phyloP scores from a whole-genome alignment of 2,113 vertebrate genomes.

The Ciconia boyciana region DNA sequence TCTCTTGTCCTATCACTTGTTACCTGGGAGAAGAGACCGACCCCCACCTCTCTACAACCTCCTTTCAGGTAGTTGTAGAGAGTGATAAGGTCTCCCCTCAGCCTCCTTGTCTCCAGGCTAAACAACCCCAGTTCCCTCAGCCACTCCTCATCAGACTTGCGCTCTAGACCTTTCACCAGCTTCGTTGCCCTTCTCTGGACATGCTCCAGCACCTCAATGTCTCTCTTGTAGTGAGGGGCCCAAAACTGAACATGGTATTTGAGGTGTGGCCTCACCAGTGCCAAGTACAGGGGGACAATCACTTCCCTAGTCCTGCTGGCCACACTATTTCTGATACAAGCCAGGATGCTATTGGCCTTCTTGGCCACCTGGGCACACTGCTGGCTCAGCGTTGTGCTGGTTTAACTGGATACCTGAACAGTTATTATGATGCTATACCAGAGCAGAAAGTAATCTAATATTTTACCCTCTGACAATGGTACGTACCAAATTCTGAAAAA shows the following conservation, averaged over 20 bases:
- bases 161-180: neutral
- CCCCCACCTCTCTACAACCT: fast-evolving
- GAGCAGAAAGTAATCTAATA: neutral
- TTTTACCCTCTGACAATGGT: neutral
- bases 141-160: fast-evolving
- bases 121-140: neutral
- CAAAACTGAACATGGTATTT: neutral
- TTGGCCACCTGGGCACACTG: neutral
- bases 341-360: neutral
- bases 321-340: neutral
- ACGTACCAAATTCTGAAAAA: neutral
- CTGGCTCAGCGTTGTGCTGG: neutral
- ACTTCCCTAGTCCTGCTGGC: neutral
- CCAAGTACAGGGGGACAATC: fast-evolving
- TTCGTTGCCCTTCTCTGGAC: fast-evolving
- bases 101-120: neutral
- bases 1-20: too few species aligned
- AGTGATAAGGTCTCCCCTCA: fast-evolving
- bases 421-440: neutral
- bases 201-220: fast-evolving
- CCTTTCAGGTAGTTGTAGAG: neutral
- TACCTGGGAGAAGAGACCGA: neutral
- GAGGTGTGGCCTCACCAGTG: neutral
- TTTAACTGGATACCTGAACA: neutral
- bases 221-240: neutral